Conservation (phyloP, 2,113 vertebrate species). For the Laterallus jamaicensis region DNA sequence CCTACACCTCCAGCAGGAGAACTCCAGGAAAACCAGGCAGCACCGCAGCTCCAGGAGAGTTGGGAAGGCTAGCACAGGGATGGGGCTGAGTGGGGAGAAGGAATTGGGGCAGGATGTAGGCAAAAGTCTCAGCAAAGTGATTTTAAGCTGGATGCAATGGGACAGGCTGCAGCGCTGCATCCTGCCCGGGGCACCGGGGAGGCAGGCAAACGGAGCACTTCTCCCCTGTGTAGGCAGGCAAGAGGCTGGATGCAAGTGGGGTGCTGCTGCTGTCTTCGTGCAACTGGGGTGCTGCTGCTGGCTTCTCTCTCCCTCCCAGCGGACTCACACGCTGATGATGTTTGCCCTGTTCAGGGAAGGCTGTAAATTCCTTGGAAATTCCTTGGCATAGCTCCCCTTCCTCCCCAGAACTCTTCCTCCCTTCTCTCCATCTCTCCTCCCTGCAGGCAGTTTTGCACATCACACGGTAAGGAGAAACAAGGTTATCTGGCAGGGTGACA, state of each 20-base stretch:
- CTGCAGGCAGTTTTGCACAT: background rate
- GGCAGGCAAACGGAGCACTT: background rate
- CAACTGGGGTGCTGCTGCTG: background rate
- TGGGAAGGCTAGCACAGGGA: background rate
- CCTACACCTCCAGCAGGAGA: background rate
- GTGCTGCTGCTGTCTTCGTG: background rate
- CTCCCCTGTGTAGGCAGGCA: rapidly evolving
- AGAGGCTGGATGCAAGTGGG: background rate
- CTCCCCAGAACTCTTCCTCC: background rate
- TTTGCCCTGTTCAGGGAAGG: background rate
- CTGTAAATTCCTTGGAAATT: background rate
- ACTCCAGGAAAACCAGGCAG: background rate
- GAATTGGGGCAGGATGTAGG: background rate
- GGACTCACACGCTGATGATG: background rate
- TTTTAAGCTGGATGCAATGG: background rate
- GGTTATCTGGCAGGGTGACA: background rate
- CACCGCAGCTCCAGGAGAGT: background rate
- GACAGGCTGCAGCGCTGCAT: background rate
- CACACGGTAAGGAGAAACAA: background rate
- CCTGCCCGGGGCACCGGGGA: background rate
- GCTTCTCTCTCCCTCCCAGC: background rate
- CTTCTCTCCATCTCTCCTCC: background rate
- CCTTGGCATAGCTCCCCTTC: background rate
- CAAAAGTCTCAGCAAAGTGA: background rate
- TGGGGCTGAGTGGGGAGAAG: background rate